Conservation (phyloP, 2,113 vertebrate genomes). For the Ammodytes marinus region DNA sequence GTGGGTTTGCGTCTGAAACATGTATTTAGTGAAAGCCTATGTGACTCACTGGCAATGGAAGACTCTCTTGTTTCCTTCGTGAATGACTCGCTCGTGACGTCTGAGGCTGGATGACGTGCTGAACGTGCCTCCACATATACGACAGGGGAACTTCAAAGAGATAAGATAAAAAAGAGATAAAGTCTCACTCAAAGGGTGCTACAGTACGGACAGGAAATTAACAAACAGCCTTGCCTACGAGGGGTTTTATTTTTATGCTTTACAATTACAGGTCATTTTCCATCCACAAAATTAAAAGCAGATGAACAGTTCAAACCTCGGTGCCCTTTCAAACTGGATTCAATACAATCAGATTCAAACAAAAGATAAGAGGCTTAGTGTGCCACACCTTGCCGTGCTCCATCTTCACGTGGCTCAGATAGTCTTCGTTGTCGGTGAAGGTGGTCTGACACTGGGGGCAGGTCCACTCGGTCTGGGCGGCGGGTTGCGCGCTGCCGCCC, state of each 20-base stretch:
- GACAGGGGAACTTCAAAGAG: constrained; percentile 89
- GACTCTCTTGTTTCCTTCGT: constrained; percentile 94
- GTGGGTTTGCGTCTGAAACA: neutral
- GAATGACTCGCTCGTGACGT: constrained; percentile 92
- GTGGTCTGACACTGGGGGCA: constrained; percentile 80
- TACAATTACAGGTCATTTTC: neutral
- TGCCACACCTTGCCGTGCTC: constrained; percentile 79
- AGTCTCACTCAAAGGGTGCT: neutral
- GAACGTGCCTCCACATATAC: constrained; percentile 93
- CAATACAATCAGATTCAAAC: neutral
- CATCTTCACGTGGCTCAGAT: constrained; percentile 77
- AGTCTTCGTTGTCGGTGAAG: constrained; percentile 78
- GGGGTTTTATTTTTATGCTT: neutral
- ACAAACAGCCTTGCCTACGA: neutral
- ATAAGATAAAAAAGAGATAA: neutral
- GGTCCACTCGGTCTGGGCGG: constrained; percentile 73
- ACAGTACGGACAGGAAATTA: neutral
- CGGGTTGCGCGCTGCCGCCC: constrained; percentile 44
- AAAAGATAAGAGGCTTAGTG: accelerated
- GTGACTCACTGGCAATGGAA: constrained; percentile 92
- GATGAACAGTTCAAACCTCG: neutral
- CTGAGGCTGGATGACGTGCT: constrained; percentile 93
- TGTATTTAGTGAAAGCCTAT: neutral
- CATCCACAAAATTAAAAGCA: neutral
- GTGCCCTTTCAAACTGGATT: neutral